These are phyloP conservation scores for Clanis bilineata DNA, from an alignment of 2,888 invertebrate species.

Conservation along the genomic window DNA sequence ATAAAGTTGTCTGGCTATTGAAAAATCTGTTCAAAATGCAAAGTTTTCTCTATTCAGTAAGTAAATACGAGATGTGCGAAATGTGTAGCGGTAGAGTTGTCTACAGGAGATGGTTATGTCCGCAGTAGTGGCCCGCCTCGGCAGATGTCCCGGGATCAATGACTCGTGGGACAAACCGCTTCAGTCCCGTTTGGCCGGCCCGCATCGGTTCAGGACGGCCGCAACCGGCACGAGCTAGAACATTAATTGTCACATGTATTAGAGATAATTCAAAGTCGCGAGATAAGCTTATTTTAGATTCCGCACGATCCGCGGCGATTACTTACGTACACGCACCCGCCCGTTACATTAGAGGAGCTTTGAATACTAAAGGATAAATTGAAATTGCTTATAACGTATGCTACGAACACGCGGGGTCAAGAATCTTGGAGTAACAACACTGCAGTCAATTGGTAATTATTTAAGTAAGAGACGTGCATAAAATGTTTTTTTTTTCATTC, in stretches of 20 bases:
- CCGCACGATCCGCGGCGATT: constrained; percentile 25
- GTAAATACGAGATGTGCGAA: too few relatives aligned
- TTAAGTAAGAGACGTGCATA: constrained; percentile 15
- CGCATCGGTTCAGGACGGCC: constrained; percentile 45
- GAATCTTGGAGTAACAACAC: constrained; percentile 29
- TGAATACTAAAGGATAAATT: constrained; percentile 36
- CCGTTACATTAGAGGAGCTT: constrained; percentile 30
- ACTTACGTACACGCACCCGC: constrained; percentile 23
- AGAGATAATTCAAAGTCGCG: constrained; percentile 48
- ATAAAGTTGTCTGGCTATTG: too few relatives aligned
- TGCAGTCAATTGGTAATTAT: constrained; percentile 23
- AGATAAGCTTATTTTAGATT: constrained; percentile 49
- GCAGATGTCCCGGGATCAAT: constrained; percentile 39
- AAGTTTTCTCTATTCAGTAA: too few relatives aligned
- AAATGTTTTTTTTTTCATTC: constrained; percentile 10
- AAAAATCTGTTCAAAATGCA: too few relatives aligned
- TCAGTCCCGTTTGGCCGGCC: constrained; percentile 50
- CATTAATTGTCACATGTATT: constrained; percentile 59
- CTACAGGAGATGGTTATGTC: not conserved
- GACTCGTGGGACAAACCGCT: constrained; percentile 46
- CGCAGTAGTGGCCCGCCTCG: not conserved
- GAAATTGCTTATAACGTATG: constrained; percentile 33
- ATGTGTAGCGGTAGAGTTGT: not conserved
- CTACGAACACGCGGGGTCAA: constrained; percentile 30
- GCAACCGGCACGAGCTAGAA: constrained; percentile 47